Percentiles rank a stretch among this genome's conserved stretches.
These are phyloP conservation scores for Apodemia mormo DNA, from an alignment of 2,888 invertebrate species.

Conservation along the genomic window DNA sequence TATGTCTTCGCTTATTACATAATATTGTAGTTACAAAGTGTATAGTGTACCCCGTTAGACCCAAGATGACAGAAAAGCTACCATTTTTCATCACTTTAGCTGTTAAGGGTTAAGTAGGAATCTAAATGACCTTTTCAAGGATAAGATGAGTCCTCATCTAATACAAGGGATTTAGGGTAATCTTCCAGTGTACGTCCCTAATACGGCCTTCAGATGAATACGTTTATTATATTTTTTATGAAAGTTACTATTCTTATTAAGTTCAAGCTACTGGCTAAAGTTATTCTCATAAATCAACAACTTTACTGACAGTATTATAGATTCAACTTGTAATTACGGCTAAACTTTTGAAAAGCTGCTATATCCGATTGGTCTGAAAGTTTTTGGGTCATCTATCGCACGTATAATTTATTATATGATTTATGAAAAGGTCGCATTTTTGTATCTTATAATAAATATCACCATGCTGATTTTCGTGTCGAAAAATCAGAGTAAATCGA, in stretches of 20 bases:
- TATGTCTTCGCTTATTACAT: too few relatives aligned
- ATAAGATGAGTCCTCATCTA: slow-evolving; percentile 1
- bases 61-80: neutral
- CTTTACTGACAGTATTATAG: neutral
- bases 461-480: too few relatives aligned
- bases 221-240: slow-evolving; percentile 5
- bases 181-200: slow-evolving; percentile 6
- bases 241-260: slow-evolving; percentile 6
- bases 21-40: neutral
- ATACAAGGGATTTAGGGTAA: slow-evolving; percentile 9
- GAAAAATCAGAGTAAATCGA: too few relatives aligned
- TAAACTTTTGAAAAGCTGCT: neutral
- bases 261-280: neutral
- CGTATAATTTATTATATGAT: neutral
- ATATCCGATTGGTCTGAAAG: neutral
- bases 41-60: neutral
- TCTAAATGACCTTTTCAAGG: slow-evolving; percentile 14
- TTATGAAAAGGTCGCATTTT: neutral
- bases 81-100: neutral
- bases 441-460: neutral
- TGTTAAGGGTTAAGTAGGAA: neutral
- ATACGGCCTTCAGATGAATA: slow-evolving; percentile 12
- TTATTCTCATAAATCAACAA: neutral
- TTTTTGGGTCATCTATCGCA: slow-evolving; percentile 6
- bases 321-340: neutral